Base-by-base conservation (phyloP, 2,888 invertebrate species). In the Drosophila infuscata region DNA sequence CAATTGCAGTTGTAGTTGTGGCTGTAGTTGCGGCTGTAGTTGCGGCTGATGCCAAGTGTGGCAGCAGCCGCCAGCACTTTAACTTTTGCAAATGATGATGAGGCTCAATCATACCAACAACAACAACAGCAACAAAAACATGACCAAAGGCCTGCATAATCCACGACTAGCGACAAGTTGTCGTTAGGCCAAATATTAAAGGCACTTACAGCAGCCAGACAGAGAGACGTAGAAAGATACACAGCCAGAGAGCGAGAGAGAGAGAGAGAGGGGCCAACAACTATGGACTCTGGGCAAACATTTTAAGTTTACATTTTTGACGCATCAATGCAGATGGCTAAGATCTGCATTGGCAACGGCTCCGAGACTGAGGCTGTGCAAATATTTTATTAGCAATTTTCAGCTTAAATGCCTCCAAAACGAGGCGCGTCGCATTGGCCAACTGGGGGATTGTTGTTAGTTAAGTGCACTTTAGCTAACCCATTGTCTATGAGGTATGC, bases 341-440 rank as follows among this genome's bases (percentile, higher is more conserved):
- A 83, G 79, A 83, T 63, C 70, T 74, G 68, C 80, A 69, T 63
- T 60, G 62, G 70, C 70, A 46, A 43, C 43, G 48, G 38, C 67
- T 70, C 60, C 63, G 35, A 30, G 73, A 71, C 72, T 66, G 59
- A 38, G 57, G 65, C 69, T 85, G 80, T 79, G 89, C 71, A 91
- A 91, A 91, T 91, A 91, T 91, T 91, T 91, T 85, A 69, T 75
- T 80, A 83, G 84, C 88, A 86, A 91, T 91, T 90, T 91, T 91
- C 91, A 85, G 87, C 90, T 88, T 91, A 88, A 91, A 82, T 83
- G 74, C 85, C 79, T 74, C 64, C 49, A 82, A 76, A 63, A 61
- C 41, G 51, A 67, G 81, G 54, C 64, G 70, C 61, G 60, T 57
- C 65, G 30, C 60, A 69, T 62, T 65, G 63, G 48, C 20, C 57